Base-by-base conservation (phyloP, 2,888 invertebrate genomes). In the Agrochola macilenta region DNA sequence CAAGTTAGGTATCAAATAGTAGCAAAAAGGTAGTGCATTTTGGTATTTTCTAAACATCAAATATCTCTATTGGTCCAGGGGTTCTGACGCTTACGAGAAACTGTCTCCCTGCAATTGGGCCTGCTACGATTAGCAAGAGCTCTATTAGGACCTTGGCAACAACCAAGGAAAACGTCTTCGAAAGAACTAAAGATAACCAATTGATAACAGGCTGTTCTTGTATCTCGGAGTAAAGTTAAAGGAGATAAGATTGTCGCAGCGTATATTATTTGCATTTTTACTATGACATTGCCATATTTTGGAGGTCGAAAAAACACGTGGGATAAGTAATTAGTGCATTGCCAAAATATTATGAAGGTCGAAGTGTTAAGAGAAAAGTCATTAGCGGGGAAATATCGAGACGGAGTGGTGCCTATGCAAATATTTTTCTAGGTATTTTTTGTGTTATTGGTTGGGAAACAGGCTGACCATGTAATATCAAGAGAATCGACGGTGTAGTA, bases 241-340 rank as follows among this genome's bases (percentile, higher is more conserved):
- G 52, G 23, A 65, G 57, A 76, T 71, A 69, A 58, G 54, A 76
- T 75, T 46, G 14, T 20, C 0, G 20, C 7, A 17, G 26, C 11
- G 35, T n/a, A 52, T n/a, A 57, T 69, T 70, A 64, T 43, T 30
- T 74, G 64, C 54, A 63, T 70, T 35, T 75, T 68, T 65, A 63
- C 52, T 54, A 52, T 83, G 88, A 82, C 88, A 81, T 84, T 87
- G 78, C 75, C 76, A 54, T 52, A 46, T 75, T 70, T 76, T 82
- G 39, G 20, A 87, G 85, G 87, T 84, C 65, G 52, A 49, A 61
- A 17, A n/a, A 43, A 52, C 73, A 73, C 68, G 79, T 46, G 63
- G 17, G 17, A 4, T 1, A 12, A 30, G 58, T 68, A 82, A 82
- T 74, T 72, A 72, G 75, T 69, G 57, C 79, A 70, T 30, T 83